These are phyloP conservation scores for Tipula confusa DNA, from an alignment of 2,888 invertebrate species.

Conservation along the genomic window DNA sequence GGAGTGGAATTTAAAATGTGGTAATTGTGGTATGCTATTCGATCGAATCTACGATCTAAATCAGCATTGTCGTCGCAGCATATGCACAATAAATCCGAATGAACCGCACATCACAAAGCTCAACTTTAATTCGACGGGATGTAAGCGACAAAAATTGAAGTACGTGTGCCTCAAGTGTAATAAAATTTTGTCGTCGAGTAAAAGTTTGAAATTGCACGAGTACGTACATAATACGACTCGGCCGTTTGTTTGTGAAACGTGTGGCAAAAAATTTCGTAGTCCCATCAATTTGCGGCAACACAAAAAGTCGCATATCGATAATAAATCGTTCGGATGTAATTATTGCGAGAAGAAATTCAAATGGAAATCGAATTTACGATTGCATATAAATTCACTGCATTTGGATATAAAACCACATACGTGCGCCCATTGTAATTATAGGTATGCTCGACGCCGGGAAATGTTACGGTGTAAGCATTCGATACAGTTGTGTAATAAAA, in stretches of 20 bases:
- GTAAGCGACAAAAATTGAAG: slow-evolving; percentile 30
- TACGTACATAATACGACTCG: slow-evolving; percentile 31
- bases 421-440: slow-evolving; percentile 45
- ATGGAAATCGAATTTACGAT: slow-evolving; percentile 37
- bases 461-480: slow-evolving; percentile 49
- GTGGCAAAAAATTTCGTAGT: slow-evolving; percentile 36
- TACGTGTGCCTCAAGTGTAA: slow-evolving; percentile 36
- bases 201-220: slow-evolving; percentile 35
- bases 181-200: slow-evolving; percentile 34
- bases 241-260: slow-evolving; percentile 35
- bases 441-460: slow-evolving; percentile 47
- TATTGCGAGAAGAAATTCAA: slow-evolving; percentile 40
- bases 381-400: slow-evolving; percentile 46
- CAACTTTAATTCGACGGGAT: neutral
- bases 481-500: slow-evolving; percentile 36
- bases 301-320: slow-evolving; percentile 45
- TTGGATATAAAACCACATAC: slow-evolving; percentile 46
- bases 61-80: slow-evolving; percentile 34
- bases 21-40: slow-evolving; percentile 37
- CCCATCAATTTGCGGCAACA: slow-evolving; percentile 44
- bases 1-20: slow-evolving; percentile 38
- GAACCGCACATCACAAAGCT: neutral
- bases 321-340: slow-evolving; percentile 42
- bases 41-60: slow-evolving; percentile 36
- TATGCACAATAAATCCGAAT: slow-evolving; percentile 32